A percentile compares a stretch with the other conserved stretches of the same genome.
Evolutionary conservation across 2,797 vertebrate species (phyloP).

Genomic region (Ataeniobius toweri): DNA sequence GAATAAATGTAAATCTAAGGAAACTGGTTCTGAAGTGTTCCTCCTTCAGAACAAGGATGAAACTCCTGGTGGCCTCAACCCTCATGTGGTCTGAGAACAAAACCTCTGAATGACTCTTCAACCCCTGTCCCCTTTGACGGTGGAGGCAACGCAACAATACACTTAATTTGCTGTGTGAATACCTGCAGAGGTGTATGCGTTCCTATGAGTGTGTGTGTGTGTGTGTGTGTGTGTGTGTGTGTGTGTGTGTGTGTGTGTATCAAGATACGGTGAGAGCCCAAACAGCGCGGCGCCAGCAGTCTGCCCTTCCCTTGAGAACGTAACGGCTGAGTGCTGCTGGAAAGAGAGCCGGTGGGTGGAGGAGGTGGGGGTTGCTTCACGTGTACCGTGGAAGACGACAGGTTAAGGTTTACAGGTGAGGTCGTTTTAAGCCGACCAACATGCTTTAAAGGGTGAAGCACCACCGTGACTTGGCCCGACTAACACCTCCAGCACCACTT

Average conservation of each 20-base stretch:
- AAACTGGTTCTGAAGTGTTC: background rate
- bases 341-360: conserved; percentile 61
- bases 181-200: conserved; percentile 46
- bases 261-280: conserved; percentile 65
- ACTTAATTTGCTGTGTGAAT: conserved; percentile 77
- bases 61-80: conserved; percentile 51
- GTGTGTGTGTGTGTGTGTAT: conserved; percentile 54
- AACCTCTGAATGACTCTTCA: conserved; percentile 63
- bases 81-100: conserved; percentile 57
- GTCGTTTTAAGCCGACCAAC: conserved; percentile 23
- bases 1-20: no score
- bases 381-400: conserved; percentile 35
- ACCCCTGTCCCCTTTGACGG: conserved; percentile 49
- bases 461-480: conserved; percentile 42
- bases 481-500: conserved; percentile 1
- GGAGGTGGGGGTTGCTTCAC: conserved; percentile 35
- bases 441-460: background rate
- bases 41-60: conserved; percentile 19
- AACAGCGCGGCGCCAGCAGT: conserved; percentile 85
- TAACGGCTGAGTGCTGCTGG: conserved; percentile 83
- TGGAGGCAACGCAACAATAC: conserved; percentile 75
- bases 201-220: conserved; percentile 42
- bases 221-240: conserved; percentile 21
- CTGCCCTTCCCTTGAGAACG: conserved; percentile 83
- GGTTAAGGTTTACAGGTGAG: conserved; percentile 63